Conservation (phyloP, 2,888 invertebrate genomes). For the Melanostoma scalare region DNA sequence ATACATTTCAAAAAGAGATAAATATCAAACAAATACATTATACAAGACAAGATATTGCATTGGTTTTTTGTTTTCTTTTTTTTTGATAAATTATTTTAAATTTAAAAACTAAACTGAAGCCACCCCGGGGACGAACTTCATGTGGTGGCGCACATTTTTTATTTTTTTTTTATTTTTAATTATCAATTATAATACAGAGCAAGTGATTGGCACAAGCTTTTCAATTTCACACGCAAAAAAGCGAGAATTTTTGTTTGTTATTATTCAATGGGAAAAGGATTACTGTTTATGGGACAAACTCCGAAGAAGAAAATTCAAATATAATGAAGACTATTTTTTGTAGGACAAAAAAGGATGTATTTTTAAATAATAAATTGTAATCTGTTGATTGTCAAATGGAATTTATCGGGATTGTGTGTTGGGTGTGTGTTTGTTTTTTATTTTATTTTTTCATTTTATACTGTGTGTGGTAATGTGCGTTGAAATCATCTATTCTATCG, state of each 20-base stretch:
- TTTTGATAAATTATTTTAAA: not conserved
- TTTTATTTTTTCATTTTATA: conserved; percentile 2
- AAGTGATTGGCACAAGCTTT: conserved; percentile 51
- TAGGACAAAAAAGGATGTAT: conserved; percentile 13
- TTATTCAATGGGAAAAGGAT: conserved; percentile 2
- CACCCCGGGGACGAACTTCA: not conserved
- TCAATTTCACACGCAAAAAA: conserved; percentile 50
- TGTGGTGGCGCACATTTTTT: conserved; percentile 9
- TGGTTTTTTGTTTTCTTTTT: too few relatives aligned
- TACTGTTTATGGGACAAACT: conserved; percentile 34
- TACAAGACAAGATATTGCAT: too few relatives aligned
- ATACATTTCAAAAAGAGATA: too few relatives aligned
- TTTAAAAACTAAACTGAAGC: conserved; percentile 9
- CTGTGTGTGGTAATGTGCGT: conserved; percentile 39
- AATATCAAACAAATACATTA: too few relatives aligned
- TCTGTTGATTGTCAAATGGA: conserved; percentile 50
- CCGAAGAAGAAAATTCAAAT: conserved; percentile 30
- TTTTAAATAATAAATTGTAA: conserved; percentile 29
- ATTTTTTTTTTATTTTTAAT: conserved; percentile 22
- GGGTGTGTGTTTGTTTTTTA: conserved; percentile 29
- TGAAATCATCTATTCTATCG: conserved; percentile 27
- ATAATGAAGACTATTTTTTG: conserved; percentile 19
- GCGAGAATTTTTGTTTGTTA: conserved; percentile 33
- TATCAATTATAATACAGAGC: conserved; percentile 32
- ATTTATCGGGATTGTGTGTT: conserved; percentile 39